phyloP scores from a whole-genome alignment of 2,888 invertebrate species.

The Argyresthia goedartella region DNA sequence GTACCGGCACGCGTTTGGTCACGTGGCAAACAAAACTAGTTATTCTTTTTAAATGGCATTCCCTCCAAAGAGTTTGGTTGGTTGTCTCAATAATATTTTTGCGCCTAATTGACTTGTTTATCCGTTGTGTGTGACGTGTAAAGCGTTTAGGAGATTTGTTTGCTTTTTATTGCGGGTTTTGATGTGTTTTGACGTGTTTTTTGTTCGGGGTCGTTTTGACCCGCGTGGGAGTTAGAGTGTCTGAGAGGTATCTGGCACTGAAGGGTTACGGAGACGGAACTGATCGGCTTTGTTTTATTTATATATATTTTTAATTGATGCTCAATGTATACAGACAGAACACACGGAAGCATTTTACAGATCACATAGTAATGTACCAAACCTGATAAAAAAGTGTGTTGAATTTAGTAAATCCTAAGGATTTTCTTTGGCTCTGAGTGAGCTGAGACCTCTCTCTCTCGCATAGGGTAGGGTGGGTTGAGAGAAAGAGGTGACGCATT shows the following conservation, averaged over 20 bases:
- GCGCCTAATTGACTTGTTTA: conserved; percentile 9
- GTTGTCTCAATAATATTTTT: conserved; percentile 9
- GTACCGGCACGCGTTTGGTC: neutral
- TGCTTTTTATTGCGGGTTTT: conserved; percentile 20
- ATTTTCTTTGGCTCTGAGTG: too few relatives aligned
- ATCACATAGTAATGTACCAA: too few relatives aligned
- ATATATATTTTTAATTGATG: neutral
- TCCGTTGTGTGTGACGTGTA: conserved; percentile 33
- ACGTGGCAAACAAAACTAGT: neutral
- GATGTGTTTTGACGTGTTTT: conserved; percentile 35
- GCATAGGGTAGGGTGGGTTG: too few relatives aligned
- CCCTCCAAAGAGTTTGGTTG: neutral
- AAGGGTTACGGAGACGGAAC: too few relatives aligned
- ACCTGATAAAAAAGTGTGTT: too few relatives aligned
- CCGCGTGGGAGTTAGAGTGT: conserved; percentile 3
- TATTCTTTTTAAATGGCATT: neutral
- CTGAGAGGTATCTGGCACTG: neutral
- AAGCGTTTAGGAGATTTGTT: conserved; percentile 31
- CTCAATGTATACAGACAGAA: neutral
- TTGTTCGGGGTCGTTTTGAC: neutral
- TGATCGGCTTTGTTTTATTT: too few relatives aligned
- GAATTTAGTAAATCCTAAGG: too few relatives aligned
- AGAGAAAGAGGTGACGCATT: too few relatives aligned
- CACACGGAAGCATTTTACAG: neutral
- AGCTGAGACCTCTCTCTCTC: too few relatives aligned